Conservation (phyloP, 1,140 invertebrate genomes). For the Calliphora vicina region DNA sequence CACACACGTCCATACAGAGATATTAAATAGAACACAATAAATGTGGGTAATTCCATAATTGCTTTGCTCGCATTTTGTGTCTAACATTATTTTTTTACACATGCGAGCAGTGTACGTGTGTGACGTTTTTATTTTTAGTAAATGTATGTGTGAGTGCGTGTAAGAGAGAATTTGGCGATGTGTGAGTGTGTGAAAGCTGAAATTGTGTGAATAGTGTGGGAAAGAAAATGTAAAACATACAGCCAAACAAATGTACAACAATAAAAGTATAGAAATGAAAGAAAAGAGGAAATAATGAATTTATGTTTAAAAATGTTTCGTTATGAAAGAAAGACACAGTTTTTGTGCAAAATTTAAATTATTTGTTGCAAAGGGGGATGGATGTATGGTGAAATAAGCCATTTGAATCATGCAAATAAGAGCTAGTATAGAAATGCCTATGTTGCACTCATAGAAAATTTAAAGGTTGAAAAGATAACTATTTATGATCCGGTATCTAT, state of each 20-base stretch:
- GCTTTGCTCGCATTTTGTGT: not conserved
- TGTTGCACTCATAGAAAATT: no score
- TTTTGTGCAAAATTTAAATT: no score
- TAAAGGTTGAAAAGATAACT: no score
- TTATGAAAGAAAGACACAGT: no score
- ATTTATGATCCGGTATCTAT: no score
- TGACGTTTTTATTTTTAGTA: not conserved
- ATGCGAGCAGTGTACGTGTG: not conserved
- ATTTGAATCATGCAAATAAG: no score
- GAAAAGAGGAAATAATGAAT: slow-evolving; percentile 1
- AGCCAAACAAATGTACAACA: not conserved
- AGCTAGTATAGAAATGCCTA: no score
- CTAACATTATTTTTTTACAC: not conserved
- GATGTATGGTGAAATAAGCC: no score
- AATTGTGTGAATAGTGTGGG: not conserved
- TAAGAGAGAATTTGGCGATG: not conserved
- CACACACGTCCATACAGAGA: not conserved
- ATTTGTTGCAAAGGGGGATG: no score
- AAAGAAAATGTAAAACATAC: not conserved
- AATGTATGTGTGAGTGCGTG: no score
- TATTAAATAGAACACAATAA: not conserved
- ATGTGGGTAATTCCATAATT: slow-evolving; percentile 1
- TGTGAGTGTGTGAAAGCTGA: slow-evolving; percentile 3
- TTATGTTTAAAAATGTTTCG: not conserved
- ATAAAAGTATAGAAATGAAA: not conserved